These are phyloP conservation scores for Scophthalmus maximus DNA, from an alignment of 2,113 vertebrate genomes.

Conservation along the genomic window DNA sequence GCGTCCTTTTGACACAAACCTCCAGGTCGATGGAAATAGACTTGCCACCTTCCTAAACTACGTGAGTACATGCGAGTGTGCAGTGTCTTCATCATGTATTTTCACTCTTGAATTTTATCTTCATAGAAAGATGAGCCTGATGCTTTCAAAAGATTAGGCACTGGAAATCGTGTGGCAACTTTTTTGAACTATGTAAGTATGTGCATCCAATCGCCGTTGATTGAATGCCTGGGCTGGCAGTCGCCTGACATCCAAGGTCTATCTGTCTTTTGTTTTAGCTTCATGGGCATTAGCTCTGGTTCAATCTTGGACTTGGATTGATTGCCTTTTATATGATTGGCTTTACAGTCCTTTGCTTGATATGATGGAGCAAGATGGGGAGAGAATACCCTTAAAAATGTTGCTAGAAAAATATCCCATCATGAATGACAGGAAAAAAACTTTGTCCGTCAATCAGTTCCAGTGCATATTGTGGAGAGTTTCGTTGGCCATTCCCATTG, in stretches of 20 bases:
- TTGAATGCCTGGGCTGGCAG: constrained; percentile 22
- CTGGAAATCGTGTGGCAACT: constrained; percentile 98
- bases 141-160: constrained; percentile 99
- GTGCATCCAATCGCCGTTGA: constrained; percentile 39
- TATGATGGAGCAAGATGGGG: neutral
- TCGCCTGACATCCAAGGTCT: neutral
- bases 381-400: neutral
- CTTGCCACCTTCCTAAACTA: constrained; percentile 99
- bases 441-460: constrained; percentile 73
- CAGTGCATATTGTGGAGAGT: constrained; percentile 72
- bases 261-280: neutral
- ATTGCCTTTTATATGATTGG: constrained; percentile 60
- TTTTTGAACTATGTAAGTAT: constrained; percentile 99
- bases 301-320: constrained; percentile 78
- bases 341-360: neutral
- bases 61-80: constrained; percentile 89
- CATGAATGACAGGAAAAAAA: neutral
- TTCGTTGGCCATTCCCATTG: constrained; percentile 41
- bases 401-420: neutral
- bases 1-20: constrained; percentile 97
- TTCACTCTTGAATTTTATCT: constrained; percentile 92
- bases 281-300: constrained; percentile 51
- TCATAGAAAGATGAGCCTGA: constrained; percentile 98
- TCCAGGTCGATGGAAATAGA: constrained; percentile 98
- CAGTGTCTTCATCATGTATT: constrained; percentile 71